Evolutionary conservation across 2,113 vertebrate species (phyloP).

Genomic region (Hemiprocne comata): DNA sequence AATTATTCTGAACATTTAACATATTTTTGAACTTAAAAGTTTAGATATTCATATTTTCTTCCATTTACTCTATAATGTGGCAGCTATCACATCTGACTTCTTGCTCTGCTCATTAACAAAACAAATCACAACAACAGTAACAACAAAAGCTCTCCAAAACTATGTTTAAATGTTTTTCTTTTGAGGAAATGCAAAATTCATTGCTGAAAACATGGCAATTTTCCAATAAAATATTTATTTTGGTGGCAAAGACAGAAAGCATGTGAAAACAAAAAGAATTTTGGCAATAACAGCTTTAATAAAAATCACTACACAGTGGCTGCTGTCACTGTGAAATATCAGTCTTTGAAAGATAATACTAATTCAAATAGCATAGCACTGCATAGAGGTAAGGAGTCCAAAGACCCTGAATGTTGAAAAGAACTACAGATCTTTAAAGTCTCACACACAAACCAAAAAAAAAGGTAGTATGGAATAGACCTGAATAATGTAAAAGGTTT

Average conservation of each 20-base stretch:
- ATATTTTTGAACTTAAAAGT: neutral
- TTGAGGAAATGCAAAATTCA: neutral
- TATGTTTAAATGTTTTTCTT: neutral
- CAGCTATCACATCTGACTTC: neutral
- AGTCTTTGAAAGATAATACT: conserved; percentile 59
- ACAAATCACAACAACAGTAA: neutral
- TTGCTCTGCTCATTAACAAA: neutral
- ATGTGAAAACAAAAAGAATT: conserved; percentile 28
- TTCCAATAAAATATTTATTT: conserved; percentile 60
- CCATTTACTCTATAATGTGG: neutral
- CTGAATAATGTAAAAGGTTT: conserved; percentile 53
- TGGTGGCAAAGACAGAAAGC: conserved; percentile 31
- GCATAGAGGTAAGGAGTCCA: conserved; percentile 6
- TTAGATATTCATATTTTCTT: neutral
- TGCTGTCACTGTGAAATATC: conserved; percentile 1
- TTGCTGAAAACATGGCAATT: neutral
- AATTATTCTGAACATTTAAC: neutral
- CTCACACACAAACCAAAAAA: neutral
- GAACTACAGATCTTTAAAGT: conserved; percentile 65
- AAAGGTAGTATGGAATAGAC: conserved; percentile 3
- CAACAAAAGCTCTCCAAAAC: neutral
- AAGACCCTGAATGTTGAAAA: conserved; percentile 63
- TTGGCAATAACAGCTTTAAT: conserved; percentile 39
- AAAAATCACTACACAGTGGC: conserved; percentile 34
- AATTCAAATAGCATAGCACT: conserved; percentile 40